Evolutionary conservation across 2,888 invertebrate genomes (phyloP), one percentile per base, ranked within the genome.

Genomic region (Allacma fusca): DNA sequence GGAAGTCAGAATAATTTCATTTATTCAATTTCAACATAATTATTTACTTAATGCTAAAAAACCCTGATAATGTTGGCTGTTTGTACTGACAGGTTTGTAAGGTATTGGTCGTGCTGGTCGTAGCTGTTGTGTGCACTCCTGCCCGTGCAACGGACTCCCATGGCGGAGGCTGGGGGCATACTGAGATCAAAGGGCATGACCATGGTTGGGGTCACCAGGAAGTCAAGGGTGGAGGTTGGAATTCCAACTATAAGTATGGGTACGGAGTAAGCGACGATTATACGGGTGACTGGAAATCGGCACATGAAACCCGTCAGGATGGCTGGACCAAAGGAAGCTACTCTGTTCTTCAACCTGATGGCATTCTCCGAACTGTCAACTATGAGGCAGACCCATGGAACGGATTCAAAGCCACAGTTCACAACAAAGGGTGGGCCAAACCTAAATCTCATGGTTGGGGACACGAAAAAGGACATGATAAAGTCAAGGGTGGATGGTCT

Each of bases 241-340:
- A 91, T 85, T 29, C 76, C 2, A 70, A 50, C 19, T 76, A 70
- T 40, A 28, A n/a, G 21, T 76, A 70, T 34, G 26, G 50, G 13
- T 76, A 76, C 57, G 70, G 76, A 4, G 76, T 76, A 1, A 29
- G 19, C n/a, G 76, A 76, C 24, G 70, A 69, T 1, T 28, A 62
- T 19, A 76, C 76, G 1, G 70, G 70, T 19, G 76, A 76, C 29
- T 5, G 50, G 26, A 76, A 76, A 24, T 23, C 28, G 4, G 76
- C 76, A 21, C 21, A 70, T 13, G 76, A 76, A 62, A 24, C 64
- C 7, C 69, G 70, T 7, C 13, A 76, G 1, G 76, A 69, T 7
- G 62, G 69, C 2, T 26, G 34, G 64, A 34, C 72, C 5, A 34
- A 65, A n/a, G 72, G 73, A 7, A 34, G 44, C 67, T 77, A 77